Evolutionary conservation across 2,888 invertebrate species (phyloP), one percentile per base, ranked within the genome.

Genomic region (Andrena chrysosceles): DNA sequence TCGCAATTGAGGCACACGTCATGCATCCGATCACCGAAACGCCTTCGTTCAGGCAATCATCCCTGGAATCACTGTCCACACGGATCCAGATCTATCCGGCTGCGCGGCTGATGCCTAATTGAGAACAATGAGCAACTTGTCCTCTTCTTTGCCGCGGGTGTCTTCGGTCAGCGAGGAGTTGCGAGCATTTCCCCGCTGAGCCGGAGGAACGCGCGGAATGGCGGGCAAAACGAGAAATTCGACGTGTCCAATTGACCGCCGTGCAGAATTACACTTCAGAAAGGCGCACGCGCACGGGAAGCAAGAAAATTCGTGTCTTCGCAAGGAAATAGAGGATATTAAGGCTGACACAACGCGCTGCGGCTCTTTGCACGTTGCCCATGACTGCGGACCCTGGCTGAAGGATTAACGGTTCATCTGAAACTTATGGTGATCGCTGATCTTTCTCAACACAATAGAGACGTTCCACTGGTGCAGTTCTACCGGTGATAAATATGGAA

Each of bases 81-180:
- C 73, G 74, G 76, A 87, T 89, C 89, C 85, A 84, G 88, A 86
- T 88, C 85, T 86, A 85, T 88, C 88, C 84, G 82, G 90, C 84
- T 88, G 72, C 68, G 60, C 72, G 81, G 49, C 54, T 68, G 84
- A 77, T 70, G 70, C 80, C 84, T 89, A 89, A 87, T 89, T 88
- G 86, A 77, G 81, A 87, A 83, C 85, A 85, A 87, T 85, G 85
- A 81, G 77, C 62, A 81, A 72, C 70, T 82, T 76, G 71, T 70
- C 66, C 82, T 83, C 78, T 77, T 73, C 80, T 83, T 79, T 78
- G 81, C 73, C 76, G 31, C 67, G 70, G 80, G 73, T 73, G 66
- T 84, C 80, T 77, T 78, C 69, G 69, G 31, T 49, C 63, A 13
- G 35, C 13, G 29, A 56, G 49, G 26, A 73, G 64, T 54, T 66